These are phyloP conservation scores for Athalia circularis DNA, from an alignment of 2,888 invertebrate species.

Conservation along the genomic window DNA sequence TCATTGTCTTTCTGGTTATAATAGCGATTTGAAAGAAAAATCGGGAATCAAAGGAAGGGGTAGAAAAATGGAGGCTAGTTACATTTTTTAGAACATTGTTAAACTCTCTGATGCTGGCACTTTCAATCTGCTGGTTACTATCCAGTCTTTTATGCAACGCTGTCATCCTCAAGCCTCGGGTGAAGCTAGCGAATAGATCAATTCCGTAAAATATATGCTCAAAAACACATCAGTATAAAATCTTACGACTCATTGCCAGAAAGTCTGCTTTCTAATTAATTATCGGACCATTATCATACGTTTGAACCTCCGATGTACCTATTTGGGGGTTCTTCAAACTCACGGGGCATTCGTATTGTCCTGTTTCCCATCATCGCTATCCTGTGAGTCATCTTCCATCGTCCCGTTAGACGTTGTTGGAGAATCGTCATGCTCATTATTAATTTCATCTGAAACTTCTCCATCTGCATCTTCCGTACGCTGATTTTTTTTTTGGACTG, in stretches of 20 bases:
- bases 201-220: neutral
- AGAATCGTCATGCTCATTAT: neutral
- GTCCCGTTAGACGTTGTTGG: neutral
- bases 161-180: neutral
- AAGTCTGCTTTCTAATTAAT: too few species aligned
- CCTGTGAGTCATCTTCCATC: neutral
- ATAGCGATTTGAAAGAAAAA: neutral
- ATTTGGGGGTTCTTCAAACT: neutral
- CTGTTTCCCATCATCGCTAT: neutral
- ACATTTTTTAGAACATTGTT: constrained; percentile 55
- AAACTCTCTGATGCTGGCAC: constrained; percentile 58
- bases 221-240: too few species aligned
- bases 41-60: neutral
- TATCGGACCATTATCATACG: neutral
- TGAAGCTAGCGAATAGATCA: constrained; percentile 1
- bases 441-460: neutral
- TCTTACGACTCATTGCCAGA: too few species aligned
- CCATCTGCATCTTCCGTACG: constrained; percentile 1
- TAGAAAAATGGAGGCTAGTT: constrained; percentile 39
- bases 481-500: constrained; percentile 15
- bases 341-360: neutral
- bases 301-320: neutral
- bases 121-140: constrained; percentile 43
- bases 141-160: neutral
- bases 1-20: neutral